Evolutionary conservation across 2,888 invertebrate species (phyloP), one percentile per base, ranked within the genome.

Genomic region (Perithous albicinctus): DNA sequence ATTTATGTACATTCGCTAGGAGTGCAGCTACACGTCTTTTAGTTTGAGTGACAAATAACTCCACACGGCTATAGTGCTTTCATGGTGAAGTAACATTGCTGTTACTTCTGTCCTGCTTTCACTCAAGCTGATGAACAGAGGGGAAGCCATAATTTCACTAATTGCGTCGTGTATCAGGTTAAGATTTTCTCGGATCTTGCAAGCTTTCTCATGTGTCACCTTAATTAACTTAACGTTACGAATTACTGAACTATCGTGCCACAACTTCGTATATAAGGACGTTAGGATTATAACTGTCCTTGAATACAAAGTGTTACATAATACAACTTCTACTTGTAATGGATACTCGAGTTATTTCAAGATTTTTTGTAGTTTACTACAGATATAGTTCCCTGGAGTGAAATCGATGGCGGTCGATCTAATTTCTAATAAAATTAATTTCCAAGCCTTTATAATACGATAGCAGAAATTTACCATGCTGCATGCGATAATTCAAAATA

Each of bases 131-230:
- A n/a, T n/a, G n/a, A 56, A 56, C 29, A 15, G 26, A 15, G 12
- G 7, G 12, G 1, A 41, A 41, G 29, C 54, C n/a, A 56, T 29
- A 56, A 29, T 56, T 56, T 56, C 54, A 56, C 29, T 29, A 56
- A 56, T 56, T 56, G 29, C 54, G 29, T 29, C 54, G 54, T 26
- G 29, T 56, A 56, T 56, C 54, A 15, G 32, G 18, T 35, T 59
- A 32, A 18, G 35, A 59, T 59, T 59, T 59, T 35, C 15, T 15
- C 18, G 18, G 15, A 35, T 18, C 32, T 15, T 6, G 29, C 7
- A 18, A 18, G 59, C 32, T n/a, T 8, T 32, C 15, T 59, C 59
- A 1, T 15, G n/a, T 59, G 32, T 59, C 59, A 35, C 18, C 32
- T 59, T 18, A 32, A 59, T 32, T 59, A 29, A 35, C 18, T 59